Evolutionary conservation across 1,140 invertebrate genomes (phyloP).

Genomic region (Cotesia glomerata): DNA sequence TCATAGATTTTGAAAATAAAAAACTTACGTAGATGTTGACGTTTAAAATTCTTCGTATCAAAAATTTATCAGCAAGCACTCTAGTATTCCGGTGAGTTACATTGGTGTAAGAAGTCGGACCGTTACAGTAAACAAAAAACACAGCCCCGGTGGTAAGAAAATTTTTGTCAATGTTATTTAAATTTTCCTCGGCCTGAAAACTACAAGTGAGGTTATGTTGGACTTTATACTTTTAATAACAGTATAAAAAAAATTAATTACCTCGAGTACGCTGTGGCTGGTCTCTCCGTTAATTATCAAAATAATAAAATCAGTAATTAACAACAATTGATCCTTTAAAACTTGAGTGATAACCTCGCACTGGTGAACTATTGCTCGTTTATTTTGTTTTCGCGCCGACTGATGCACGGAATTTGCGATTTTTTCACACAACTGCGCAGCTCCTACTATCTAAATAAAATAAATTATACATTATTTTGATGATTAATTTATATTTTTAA

Average conservation of each 20-base stretch:
- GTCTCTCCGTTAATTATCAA: conserved; percentile 50
- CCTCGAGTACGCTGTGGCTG: conserved; percentile 42
- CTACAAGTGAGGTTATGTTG: conserved; percentile 28
- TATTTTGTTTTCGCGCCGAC: conserved; percentile 38
- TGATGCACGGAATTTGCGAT: conserved; percentile 45
- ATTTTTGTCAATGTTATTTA: conserved; percentile 47
- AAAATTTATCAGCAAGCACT: conserved; percentile 49
- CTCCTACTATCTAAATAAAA: conserved; percentile 47
- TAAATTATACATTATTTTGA: neutral
- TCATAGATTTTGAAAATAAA: neutral
- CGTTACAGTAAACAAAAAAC: conserved; percentile 51
- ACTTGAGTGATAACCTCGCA: conserved; percentile 50
- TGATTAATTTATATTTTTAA: conserved; percentile 18
- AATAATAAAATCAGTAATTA: conserved; percentile 54
- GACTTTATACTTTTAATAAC: neutral
- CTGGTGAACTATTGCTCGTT: conserved; percentile 46
- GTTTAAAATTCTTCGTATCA: conserved; percentile 46
- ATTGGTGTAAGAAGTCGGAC: conserved; percentile 38
- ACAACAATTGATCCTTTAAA: conserved; percentile 29
- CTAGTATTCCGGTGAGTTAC: conserved; percentile 41
- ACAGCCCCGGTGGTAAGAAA: conserved; percentile 47
- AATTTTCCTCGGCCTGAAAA: conserved; percentile 51
- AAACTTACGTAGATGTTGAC: conserved; percentile 49
- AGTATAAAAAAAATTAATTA: conserved; percentile 32
- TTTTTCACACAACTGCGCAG: conserved; percentile 45